phyloP scores from a whole-genome alignment of 2,888 invertebrate genomes.

The Eurytoma adleriae region DNA sequence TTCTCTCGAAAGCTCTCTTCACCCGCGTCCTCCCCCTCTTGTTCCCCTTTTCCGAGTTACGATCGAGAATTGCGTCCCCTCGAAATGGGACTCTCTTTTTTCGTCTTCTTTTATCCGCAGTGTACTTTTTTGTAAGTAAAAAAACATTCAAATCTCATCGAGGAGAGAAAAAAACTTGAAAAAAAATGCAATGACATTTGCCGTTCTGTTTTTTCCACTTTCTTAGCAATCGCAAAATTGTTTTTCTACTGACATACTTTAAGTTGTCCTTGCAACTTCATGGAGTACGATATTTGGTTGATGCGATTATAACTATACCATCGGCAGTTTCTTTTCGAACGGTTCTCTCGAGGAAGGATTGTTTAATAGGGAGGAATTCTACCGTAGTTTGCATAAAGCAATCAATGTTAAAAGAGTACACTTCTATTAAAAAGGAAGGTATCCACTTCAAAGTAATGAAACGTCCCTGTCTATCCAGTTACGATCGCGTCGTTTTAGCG shows the following conservation, averaged over 20 bases:
- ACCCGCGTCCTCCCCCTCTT: background rate
- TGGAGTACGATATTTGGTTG: constrained; percentile 1
- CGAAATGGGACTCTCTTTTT: background rate
- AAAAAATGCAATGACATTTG: constrained; percentile 21
- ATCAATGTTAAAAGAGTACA: background rate
- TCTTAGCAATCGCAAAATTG: no score
- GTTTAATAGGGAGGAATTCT: background rate
- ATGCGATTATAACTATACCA: background rate
- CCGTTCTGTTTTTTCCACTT: background rate
- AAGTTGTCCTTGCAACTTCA: background rate
- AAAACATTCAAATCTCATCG: constrained; percentile 14
- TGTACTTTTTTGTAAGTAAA: constrained; percentile 10
- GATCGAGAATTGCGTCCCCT: constrained; percentile 22
- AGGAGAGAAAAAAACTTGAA: constrained; percentile 3
- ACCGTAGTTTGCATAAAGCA: background rate
- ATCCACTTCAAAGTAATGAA: constrained; percentile 39
- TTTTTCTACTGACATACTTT: no score
- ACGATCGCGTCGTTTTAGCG: constrained; percentile 32
- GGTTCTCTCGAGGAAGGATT: no score
- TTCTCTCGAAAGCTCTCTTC: constrained; percentile 1
- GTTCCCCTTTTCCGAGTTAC: constrained; percentile 21
- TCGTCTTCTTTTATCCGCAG: background rate
- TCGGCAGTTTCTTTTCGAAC: background rate
- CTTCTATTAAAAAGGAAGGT: constrained; percentile 2
- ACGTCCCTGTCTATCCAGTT: constrained; percentile 17